A percentile compares a stretch with the other conserved stretches of the same genome.
These are phyloP conservation scores for Agapornis canus DNA, from an alignment of 2,797 vertebrate species.

Conservation along the genomic window DNA sequence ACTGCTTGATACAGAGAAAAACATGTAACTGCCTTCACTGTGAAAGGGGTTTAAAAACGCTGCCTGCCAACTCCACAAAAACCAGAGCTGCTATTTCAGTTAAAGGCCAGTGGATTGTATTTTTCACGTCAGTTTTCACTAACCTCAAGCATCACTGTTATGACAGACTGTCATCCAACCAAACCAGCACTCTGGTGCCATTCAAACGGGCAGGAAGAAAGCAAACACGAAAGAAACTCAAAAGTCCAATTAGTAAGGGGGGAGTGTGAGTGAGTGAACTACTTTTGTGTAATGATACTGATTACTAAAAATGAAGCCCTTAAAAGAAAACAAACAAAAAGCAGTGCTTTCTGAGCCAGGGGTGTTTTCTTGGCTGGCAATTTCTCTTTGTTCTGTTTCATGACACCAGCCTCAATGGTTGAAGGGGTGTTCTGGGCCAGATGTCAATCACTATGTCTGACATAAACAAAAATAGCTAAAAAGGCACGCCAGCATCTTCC, in stretches of 20 bases:
- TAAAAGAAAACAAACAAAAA: slow-evolving; percentile 63
- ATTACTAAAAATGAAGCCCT: slow-evolving; percentile 66
- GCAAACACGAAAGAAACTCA: slow-evolving; percentile 26
- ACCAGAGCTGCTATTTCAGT: slow-evolving; percentile 32
- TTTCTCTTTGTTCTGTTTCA: slow-evolving; percentile 75
- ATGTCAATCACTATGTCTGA: slow-evolving; percentile 71
- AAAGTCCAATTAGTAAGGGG: slow-evolving; percentile 1
- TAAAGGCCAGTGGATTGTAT: slow-evolving; percentile 51
- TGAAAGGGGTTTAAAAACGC: slow-evolving; percentile 44
- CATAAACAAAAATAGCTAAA: slow-evolving; percentile 71
- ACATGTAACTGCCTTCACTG: not conserved
- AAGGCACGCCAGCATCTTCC: slow-evolving; percentile 58
- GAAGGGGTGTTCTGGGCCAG: slow-evolving; percentile 58
- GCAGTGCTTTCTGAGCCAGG: slow-evolving; percentile 41
- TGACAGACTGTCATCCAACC: slow-evolving; percentile 62
- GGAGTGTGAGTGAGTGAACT: not conserved
- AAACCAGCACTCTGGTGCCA: slow-evolving; percentile 14
- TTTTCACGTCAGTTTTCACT: slow-evolving; percentile 59
- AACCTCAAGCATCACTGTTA: slow-evolving; percentile 62
- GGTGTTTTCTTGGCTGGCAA: slow-evolving; percentile 64
- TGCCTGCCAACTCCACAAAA: slow-evolving; percentile 54
- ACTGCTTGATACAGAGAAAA: slow-evolving; percentile 43
- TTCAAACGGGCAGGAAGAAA: slow-evolving; percentile 38
- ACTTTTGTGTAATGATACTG: slow-evolving; percentile 37
- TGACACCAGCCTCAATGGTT: slow-evolving; percentile 57